Conservation (phyloP, 2,113 vertebrate species). For the Turdus rufiventris region DNA sequence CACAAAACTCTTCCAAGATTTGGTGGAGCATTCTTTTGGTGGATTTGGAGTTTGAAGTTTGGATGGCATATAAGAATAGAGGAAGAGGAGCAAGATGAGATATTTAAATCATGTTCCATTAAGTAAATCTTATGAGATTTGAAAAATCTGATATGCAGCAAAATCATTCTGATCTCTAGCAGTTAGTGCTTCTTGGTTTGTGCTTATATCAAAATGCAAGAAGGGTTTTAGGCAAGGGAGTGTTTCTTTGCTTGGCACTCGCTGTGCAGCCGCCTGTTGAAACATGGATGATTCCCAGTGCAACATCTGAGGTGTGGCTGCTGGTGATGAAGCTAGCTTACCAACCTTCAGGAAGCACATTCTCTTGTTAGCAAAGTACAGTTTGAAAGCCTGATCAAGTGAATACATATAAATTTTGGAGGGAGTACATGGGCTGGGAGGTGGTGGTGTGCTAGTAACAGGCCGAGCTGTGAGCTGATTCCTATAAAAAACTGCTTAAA, state of each 20-base stretch:
- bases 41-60: background rate
- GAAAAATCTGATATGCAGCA: background rate
- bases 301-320: background rate
- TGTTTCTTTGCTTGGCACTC: constrained; percentile 12
- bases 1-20: background rate
- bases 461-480: background rate
- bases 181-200: background rate
- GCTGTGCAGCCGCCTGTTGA: constrained; percentile 37
- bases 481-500: background rate
- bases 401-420: background rate
- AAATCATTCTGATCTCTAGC: background rate
- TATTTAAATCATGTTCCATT: background rate
- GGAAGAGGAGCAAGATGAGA: background rate
- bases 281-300: background rate
- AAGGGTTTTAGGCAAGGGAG: constrained; percentile 7
- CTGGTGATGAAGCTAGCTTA: background rate
- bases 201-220: constrained; percentile 45
- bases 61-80: background rate
- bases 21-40: background rate
- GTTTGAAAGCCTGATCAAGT: background rate
- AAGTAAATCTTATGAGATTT: background rate
- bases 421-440: background rate
- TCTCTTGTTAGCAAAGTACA: background rate
- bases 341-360: background rate
- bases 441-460: background rate